Base-by-base conservation (phyloP, 2,888 invertebrate species). In the Epinotia ramella region DNA sequence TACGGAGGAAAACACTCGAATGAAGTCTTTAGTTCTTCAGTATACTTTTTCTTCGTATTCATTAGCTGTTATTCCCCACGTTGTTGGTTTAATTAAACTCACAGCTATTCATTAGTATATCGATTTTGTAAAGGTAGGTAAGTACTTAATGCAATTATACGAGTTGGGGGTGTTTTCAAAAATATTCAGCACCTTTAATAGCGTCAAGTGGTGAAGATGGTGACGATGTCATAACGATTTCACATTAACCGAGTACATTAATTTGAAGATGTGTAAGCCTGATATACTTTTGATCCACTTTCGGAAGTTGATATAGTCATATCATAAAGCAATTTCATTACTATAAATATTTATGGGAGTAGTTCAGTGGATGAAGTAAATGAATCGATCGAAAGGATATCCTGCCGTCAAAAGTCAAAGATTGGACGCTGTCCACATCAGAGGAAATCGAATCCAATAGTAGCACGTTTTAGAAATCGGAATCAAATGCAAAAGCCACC, bases 351-450 rank as follows among this genome's bases (percentile, higher is more conserved):
- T 64, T 44, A 63, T 44, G 20, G 64, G 20, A 64, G 20, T 18
- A 44, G 12, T 64, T 46, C 64, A 64, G 20, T 64, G 64, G 44
- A 64, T 46, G 44, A 64, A 44, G 44, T 20, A 64, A 64, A 64
- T 44, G 1, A 12, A 44, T 64, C 44, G 64, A 46, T 46, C 64
- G 44, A 64, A 46, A 18, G 13, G 20, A 64, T 46, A 46, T 64
- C 64, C n/a, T 6, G n/a, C 18, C 4, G 18, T 44, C 44, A 64
- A 18, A 2, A 20, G 12, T 40, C 12, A 12, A 13, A 20, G 64
- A 12, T 13, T 33, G 18, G 64, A 64, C 20, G 11, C 40, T 9
- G 0, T 24, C 18, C 20, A 13, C 24, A 28, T 13, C 20, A 28
- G 28, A 59, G 12, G 44, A 6, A 64, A 64, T 20, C 44, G 4